Percentiles rank a stretch among this genome's conserved stretches.
Conservation (phyloP, 2,113 vertebrate genomes). For the human region GRCh38 chr12:48202001-48202500, state of each 20-base stretch:
- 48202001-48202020: background rate
- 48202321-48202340: background rate
- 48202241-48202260: background rate
- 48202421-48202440: constrained; percentile 64
- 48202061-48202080: background rate
- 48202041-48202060: background rate
- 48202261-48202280: background rate
- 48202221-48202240: background rate
- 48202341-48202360: background rate
- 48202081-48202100: background rate
- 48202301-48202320: background rate
- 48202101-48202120: background rate
- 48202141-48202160: background rate
- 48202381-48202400: constrained; percentile 47
- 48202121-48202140: background rate
- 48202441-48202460: constrained; percentile 37
- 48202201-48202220: background rate
- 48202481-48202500: constrained; percentile 37
- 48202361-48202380: background rate
- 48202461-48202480: constrained; percentile 61
- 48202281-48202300: no score
- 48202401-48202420: constrained; percentile 59
- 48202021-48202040: background rate
- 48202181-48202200: background rate
- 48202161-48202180: background rate